These are phyloP conservation scores for Drosophila pseudotalamancana DNA, from an alignment of 2,888 invertebrate genomes.

Conservation along the genomic window DNA sequence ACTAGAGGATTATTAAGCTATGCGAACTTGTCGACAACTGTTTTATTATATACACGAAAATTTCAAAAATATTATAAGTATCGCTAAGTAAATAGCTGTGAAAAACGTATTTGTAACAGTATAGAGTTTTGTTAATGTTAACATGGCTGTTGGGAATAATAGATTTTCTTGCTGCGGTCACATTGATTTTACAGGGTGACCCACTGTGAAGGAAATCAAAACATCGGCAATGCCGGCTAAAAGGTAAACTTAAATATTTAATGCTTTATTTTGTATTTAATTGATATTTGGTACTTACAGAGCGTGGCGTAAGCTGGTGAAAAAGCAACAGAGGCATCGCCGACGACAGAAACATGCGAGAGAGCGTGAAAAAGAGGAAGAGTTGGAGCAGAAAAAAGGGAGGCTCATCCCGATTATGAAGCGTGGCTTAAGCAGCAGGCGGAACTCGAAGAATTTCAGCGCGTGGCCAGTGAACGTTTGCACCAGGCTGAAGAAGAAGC, in stretches of 20 bases:
- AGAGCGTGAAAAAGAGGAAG: constrained; percentile 85
- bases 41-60: neutral
- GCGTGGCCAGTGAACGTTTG: constrained; percentile 86
- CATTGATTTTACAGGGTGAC: constrained; percentile 30
- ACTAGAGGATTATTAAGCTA: neutral
- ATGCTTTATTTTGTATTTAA: neutral
- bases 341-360: constrained; percentile 87
- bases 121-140: neutral
- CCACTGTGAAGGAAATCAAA: neutral
- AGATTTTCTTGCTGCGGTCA: neutral
- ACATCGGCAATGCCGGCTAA: constrained; percentile 40
- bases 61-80: neutral
- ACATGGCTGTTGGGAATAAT: neutral
- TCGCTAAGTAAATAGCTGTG: too few relatives aligned
- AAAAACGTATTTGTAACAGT: too few relatives aligned
- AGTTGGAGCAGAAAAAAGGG: constrained; percentile 68
- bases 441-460: constrained; percentile 85
- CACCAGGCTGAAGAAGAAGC: constrained; percentile 87
- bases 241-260: constrained; percentile 20
- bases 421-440: constrained; percentile 84
- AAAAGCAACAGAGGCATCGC: constrained; percentile 89
- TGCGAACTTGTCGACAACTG: neutral
- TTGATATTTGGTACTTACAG: constrained; percentile 63
- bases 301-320: constrained; percentile 90
- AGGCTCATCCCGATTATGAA: constrained; percentile 38